Evolutionary conservation across 2,888 invertebrate genomes (phyloP).

Genomic region (Boloria selene): DNA sequence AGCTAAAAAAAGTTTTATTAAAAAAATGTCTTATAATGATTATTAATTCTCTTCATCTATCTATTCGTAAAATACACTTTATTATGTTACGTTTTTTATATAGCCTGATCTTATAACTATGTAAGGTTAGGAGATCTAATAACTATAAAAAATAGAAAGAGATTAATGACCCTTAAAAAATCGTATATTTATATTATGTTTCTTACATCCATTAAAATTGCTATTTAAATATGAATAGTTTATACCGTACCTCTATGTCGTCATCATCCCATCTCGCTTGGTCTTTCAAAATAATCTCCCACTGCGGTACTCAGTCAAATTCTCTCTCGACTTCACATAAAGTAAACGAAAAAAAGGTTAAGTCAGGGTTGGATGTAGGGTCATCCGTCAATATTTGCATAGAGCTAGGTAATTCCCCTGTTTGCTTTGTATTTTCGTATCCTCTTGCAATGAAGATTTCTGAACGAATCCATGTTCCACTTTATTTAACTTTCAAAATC

Average conservation of each 20-base stretch:
- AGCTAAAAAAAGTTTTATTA: no score
- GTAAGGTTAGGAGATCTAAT: no score
- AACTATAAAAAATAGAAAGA: no score
- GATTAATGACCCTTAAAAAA: no score
- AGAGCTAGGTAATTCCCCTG: slow-evolving; percentile 55
- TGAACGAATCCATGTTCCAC: slow-evolving; percentile 22
- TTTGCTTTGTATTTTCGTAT: slow-evolving; percentile 53
- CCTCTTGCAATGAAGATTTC: slow-evolving; percentile 40
- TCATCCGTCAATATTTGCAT: slow-evolving; percentile 61
- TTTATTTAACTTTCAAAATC: slow-evolving; percentile 28
- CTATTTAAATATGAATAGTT: slow-evolving; percentile 5
- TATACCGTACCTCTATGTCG: neutral
- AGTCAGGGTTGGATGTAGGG: slow-evolving; percentile 45
- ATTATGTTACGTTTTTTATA: no score
- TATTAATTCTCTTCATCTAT: no score
- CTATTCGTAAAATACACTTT: no score
- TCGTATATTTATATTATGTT: no score
- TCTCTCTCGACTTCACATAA: slow-evolving; percentile 41
- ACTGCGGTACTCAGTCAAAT: slow-evolving; percentile 40
- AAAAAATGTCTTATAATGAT: no score
- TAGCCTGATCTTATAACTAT: no score
- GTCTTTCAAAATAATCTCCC: slow-evolving; percentile 26
- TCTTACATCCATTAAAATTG: no score
- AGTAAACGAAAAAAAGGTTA: slow-evolving; percentile 51
- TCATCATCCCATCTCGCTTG: slow-evolving; percentile 19